Conservation (phyloP, 2,888 invertebrate species). For the Ferdinandea cuprea region DNA sequence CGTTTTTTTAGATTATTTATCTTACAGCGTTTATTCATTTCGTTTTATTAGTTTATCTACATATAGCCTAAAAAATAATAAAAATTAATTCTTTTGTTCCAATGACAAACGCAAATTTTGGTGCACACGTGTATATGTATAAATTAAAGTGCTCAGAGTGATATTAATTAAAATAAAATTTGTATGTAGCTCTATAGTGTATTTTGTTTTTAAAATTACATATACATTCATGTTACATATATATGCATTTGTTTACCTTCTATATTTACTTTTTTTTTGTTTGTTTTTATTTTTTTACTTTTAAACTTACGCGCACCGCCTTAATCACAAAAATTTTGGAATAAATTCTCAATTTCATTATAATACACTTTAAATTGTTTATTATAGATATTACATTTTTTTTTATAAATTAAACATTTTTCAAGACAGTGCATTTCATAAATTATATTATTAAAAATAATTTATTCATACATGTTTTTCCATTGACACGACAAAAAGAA, state of each 20-base stretch:
- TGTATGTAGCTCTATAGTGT: slow-evolving; percentile 45
- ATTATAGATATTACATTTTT: slow-evolving; percentile 51
- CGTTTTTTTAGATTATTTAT: slow-evolving; percentile 51
- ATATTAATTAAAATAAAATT: slow-evolving; percentile 56
- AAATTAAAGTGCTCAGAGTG: slow-evolving; percentile 72
- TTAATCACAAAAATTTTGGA: slow-evolving; percentile 72
- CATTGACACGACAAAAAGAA: slow-evolving; percentile 69
- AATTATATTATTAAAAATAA: slow-evolving; percentile 47
- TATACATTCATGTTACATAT: slow-evolving; percentile 44
- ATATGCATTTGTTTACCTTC: slow-evolving; percentile 33
- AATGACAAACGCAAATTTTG: slow-evolving; percentile 69
- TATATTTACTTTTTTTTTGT: slow-evolving; percentile 30
- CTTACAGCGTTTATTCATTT: slow-evolving; percentile 68
- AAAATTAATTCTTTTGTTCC: slow-evolving; percentile 48
- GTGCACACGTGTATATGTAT: slow-evolving; percentile 69
- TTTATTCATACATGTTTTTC: slow-evolving; percentile 55
- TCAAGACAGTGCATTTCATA: slow-evolving; percentile 65
- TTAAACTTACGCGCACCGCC: slow-evolving; percentile 64
- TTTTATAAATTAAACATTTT: slow-evolving; percentile 62
- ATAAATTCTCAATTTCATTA: slow-evolving; percentile 57
- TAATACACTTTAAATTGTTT: slow-evolving; percentile 52
- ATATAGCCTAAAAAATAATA: slow-evolving; percentile 70
- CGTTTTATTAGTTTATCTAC: slow-evolving; percentile 71
- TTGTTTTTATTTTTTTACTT: slow-evolving; percentile 21
- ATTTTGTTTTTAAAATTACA: slow-evolving; percentile 15